Evolutionary conservation across 2,113 vertebrate species (phyloP).

Genomic region (Chlorodrepanis virens): DNA sequence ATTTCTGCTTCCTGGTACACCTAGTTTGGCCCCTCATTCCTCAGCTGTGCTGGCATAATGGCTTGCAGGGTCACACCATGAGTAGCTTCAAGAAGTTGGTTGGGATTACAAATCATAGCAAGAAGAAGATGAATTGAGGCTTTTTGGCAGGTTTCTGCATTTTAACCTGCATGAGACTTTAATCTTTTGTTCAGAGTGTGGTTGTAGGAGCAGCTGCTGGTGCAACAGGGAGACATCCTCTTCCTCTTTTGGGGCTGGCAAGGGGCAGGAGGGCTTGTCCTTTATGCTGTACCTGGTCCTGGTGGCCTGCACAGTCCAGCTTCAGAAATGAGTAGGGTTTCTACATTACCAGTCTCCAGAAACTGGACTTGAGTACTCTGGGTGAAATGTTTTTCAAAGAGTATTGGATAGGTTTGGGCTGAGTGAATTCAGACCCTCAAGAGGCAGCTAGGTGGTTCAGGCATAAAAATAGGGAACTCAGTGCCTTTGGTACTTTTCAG

Average conservation of each 20-base stretch:
- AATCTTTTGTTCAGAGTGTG: not conserved
- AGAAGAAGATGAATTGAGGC: not conserved
- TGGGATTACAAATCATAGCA: not conserved
- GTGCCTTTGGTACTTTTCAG: not conserved
- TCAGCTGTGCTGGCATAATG: not conserved
- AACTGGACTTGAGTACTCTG: not conserved
- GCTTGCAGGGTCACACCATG: not conserved
- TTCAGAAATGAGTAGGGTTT: not conserved
- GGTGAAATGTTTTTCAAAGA: not conserved
- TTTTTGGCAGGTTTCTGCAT: not conserved
- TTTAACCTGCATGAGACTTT: not conserved
- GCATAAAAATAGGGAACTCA: not conserved
- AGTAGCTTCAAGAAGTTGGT: not conserved
- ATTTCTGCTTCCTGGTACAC: not conserved
- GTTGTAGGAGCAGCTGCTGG: not conserved
- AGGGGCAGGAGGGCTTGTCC: not conserved
- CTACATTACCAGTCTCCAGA: not conserved
- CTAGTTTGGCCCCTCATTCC: not conserved
- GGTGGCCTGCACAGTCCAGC: not conserved
- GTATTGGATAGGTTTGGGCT: not conserved
- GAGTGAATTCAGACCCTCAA: not conserved
- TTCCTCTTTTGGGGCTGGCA: not conserved
- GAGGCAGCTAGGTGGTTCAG: not conserved
- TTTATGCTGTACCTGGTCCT: rapidly evolving
- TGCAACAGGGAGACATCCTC: not conserved